Base-by-base conservation (phyloP, 64 coral and sea anemone species). In the Montipora capricornis region DNA sequence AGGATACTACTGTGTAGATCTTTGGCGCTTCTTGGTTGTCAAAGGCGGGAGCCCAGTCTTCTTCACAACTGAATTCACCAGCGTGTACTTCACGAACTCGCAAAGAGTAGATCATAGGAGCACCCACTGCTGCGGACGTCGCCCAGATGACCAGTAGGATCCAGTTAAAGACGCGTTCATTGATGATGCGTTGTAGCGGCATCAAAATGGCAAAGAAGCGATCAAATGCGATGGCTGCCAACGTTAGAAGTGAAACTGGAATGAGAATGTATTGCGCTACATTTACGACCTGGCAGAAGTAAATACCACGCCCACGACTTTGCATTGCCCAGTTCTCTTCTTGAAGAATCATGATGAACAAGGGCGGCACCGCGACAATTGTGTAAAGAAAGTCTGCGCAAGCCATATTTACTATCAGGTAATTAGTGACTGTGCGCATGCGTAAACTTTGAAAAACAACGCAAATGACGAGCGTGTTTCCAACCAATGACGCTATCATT, bases 171-270 rank as follows among this genome's bases (percentile, higher is more conserved):
- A 88, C 92, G 24, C 87, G 46, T 60, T 93, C 88, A 16, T 76
- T 93, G 14, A 93, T 74, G 61, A 93, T 87, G 49, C 84, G 73
- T 59, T 80, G 75, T n/a, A 93, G 60, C 0, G 92, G 92, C 16
- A 93, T 87, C n/a, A 81, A 69, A 44, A 93, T 93, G 20, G 92
- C 92, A 45, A 87, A 93, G 83, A 93, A 93, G 20, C 92, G 84
- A 88, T 93, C 92, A 14, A 88, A 69, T 49, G 92, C 92, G 6
- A 93, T 93, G 4, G 92, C 78, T 5, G 92, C 83, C 47, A 93
- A n/a, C 4, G 92, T 93, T 5, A 93, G 84, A 19, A 93, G 76
- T 0, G 92, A 93, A 19, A 93, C 92, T 47, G 83, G 71, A 7
- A 88, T 75, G 6, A 93, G 74, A 8, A 80, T 47, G 55, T 88